Percentiles rank a stretch among this genome's conserved stretches.
Evolutionary conservation across 2,888 invertebrate species (phyloP).

Genomic region (Aphidius colemani): DNA sequence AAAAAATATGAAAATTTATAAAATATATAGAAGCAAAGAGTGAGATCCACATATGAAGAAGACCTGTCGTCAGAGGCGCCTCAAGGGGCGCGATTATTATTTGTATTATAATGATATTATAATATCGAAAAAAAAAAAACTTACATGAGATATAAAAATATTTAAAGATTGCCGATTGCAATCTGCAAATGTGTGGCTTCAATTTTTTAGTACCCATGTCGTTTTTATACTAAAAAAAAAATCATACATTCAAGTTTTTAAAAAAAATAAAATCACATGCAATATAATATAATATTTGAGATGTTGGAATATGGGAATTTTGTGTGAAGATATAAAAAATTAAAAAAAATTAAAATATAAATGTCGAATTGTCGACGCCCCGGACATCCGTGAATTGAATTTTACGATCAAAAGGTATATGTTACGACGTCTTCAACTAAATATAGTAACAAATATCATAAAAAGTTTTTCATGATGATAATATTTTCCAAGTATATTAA

Average conservation of each 20-base stretch:
- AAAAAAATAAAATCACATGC: no score
- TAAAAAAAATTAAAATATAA: slow-evolving; percentile 2
- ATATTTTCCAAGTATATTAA: neutral
- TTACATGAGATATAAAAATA: no score
- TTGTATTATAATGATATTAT: slow-evolving; percentile 45
- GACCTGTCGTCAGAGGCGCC: slow-evolving; percentile 28
- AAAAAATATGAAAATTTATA: slow-evolving; percentile 30
- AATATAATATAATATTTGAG: no score
- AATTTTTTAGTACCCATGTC: no score
- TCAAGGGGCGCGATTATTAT: slow-evolving; percentile 40
- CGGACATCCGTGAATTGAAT: slow-evolving; percentile 9
- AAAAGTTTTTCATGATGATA: slow-evolving; percentile 1
- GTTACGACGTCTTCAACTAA: neutral
- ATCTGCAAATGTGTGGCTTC: slow-evolving; percentile 7
- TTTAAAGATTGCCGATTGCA: neutral
- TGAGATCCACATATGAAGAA: slow-evolving; percentile 12
- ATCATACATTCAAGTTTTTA: no score
- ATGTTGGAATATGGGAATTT: no score
- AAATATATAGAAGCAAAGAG: slow-evolving; percentile 19
- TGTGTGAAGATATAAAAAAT: neutral
- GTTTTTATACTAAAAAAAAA: no score
- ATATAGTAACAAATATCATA: neutral
- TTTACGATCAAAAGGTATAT: slow-evolving; percentile 6
- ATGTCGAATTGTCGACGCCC: slow-evolving; percentile 4
- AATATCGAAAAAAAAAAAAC: slow-evolving; percentile 29